These are phyloP conservation scores for Chironomus tepperi DNA, from an alignment of 1,140 invertebrate genomes.

Conservation along the genomic window DNA sequence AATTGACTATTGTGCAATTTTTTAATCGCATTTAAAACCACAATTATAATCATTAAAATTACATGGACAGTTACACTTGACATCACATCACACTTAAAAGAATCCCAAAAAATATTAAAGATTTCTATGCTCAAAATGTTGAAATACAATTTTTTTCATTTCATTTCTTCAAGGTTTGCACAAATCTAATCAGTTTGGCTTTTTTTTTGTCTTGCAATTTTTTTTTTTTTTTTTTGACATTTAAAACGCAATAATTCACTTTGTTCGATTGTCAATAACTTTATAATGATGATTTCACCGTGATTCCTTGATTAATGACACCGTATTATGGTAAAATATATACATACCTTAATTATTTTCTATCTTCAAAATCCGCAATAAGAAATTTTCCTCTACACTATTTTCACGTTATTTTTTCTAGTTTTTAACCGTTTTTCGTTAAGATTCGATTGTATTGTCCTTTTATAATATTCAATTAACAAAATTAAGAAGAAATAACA, in stretches of 20 bases:
- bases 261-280: neutral
- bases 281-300: neutral
- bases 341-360: slow-evolving; percentile 18
- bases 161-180: neutral
- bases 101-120: too few species aligned
- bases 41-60: neutral
- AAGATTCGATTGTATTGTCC: neutral
- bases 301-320: neutral
- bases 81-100: neutral
- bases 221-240: neutral
- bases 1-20: neutral
- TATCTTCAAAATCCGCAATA: slow-evolving; percentile 8
- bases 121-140: neutral
- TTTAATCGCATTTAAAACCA: neutral
- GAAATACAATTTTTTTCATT: neutral
- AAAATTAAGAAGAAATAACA: slow-evolving; percentile 10
- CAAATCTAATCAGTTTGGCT: neutral
- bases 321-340: neutral
- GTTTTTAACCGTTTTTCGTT: neutral
- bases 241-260: neutral
- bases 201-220: neutral
- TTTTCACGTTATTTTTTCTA: neutral
- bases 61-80: neutral
- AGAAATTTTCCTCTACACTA: neutral
- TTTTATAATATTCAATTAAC: neutral